Percentiles rank a stretch among this genome's conserved stretches.
Conservation (phyloP, 2,797 vertebrate genomes). For the Anguilla marmorata region DNA sequence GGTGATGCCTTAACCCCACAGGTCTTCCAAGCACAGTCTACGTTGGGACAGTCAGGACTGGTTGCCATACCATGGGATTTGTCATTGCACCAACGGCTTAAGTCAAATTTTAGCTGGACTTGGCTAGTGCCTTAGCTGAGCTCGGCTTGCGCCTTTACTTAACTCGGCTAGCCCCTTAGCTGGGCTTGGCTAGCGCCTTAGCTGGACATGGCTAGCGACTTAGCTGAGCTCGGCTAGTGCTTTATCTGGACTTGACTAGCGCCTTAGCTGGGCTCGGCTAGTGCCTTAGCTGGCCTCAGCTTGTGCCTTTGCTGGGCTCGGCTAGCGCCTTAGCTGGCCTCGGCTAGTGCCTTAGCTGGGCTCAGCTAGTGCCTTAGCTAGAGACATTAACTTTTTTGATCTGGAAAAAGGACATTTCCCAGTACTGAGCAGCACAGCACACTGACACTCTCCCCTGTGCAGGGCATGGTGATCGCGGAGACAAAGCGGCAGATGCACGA, state of each 20-base stretch:
- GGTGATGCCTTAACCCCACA: background rate
- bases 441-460: background rate
- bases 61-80: no score
- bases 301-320: background rate
- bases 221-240: no score
- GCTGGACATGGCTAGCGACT: background rate
- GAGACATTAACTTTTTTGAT: background rate
- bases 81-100: no score
- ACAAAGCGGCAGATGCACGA: conserved; percentile 98
- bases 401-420: background rate
- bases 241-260: no score
- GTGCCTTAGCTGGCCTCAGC: background rate
- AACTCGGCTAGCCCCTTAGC: no score
- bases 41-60: background rate
- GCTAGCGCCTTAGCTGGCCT: no score
- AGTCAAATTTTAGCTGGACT: no score
- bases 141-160: no score
- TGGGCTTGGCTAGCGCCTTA: background rate
- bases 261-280: no score
- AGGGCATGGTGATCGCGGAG: conserved; percentile 99
- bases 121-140: no score
- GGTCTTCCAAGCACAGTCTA: background rate
- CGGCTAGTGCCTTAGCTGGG: no score
- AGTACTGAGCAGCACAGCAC: background rate
- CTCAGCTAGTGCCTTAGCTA: no score